Base-by-base conservation (phyloP, 2,888 invertebrate species). In the Pachymerium ferrugineum region DNA sequence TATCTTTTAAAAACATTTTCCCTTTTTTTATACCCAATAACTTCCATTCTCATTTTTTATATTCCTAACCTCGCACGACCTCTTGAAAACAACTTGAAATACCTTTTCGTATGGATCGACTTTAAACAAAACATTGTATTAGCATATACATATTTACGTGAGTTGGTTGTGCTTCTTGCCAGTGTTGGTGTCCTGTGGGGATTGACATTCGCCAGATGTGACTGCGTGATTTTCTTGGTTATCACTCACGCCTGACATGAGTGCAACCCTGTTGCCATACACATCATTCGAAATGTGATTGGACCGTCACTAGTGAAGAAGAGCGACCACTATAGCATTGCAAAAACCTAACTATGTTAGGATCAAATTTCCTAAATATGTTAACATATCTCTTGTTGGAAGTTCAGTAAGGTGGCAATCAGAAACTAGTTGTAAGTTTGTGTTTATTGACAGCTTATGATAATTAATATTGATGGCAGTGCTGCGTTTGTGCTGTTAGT, bases 141-240 rank as follows among this genome's bases (percentile, higher is more conserved):
- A 62, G 62, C 62, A 62, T 62, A 62, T 62, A 62, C 62, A 62
- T 62, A 62, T 62, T 62, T 62, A 62, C 62, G 62, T n/a, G 22
- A 28, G 62, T 22, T 62, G 62, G 22, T 62, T 62, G 62, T 25
- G 62, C 28, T n/a, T 62, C 28, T 25, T 25, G 10, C 25, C 28
- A 28, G n/a, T n/a, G n/a, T n/a, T 62, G 54, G 54, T 62, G 62
- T 62, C 62, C 62, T 25, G 22, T 62, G 62, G 28, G 62, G 62
- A 62, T 62, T 62, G 62, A 22, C 62, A 62, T 62, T 25, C 62
- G 25, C 62, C 62, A 62, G 62, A 62, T 62, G 62, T 62, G 62
- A 62, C 62, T 62, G 62, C 62, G 62, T 62, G 62, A 62, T 62
- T 62, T 62, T 62, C 62, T 62, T 62, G 62, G 62, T 62, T 62